These are phyloP conservation scores for Liparis tanakae DNA, from an alignment of 2,797 vertebrate species.

Conservation along the genomic window DNA sequence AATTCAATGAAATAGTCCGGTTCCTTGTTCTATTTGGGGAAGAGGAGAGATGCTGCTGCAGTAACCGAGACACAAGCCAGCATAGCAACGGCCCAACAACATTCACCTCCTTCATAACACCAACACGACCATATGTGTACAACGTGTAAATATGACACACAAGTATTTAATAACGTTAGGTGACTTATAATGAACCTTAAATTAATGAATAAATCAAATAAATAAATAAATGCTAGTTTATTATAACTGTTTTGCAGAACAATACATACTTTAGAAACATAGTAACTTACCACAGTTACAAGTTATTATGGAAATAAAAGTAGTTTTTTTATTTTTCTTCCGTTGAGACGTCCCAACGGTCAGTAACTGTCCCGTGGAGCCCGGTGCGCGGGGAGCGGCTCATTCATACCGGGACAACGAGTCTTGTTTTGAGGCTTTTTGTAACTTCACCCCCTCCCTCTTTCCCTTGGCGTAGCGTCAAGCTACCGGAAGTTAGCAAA, in stretches of 20 bases:
- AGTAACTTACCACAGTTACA: background rate
- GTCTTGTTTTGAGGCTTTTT: slow-evolving; percentile 51
- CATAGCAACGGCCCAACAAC: background rate
- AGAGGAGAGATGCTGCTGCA: background rate
- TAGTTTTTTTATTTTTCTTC: background rate
- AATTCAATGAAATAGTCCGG: background rate
- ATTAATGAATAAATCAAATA: too few species aligned
- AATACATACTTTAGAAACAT: too few species aligned
- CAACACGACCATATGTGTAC: too few species aligned
- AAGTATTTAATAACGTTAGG: background rate
- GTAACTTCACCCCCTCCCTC: slow-evolving; percentile 65
- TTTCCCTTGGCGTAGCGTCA: slow-evolving; percentile 21
- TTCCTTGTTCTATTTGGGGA: slow-evolving; percentile 5
- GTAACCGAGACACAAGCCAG: too few species aligned
- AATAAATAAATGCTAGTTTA: too few species aligned
- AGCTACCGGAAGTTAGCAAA: background rate
- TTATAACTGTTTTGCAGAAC: too few species aligned
- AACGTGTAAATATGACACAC: too few species aligned
- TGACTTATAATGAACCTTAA: background rate
- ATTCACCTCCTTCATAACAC: background rate
- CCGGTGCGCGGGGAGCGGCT: slow-evolving; percentile 21
- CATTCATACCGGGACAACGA: slow-evolving; percentile 51
- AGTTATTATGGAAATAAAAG: background rate
- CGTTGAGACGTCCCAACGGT: slow-evolving; percentile 9
- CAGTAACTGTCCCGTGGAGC: slow-evolving; percentile 36